A percentile compares a stretch with the other conserved stretches of the same genome.
Evolutionary conservation across 2,797 vertebrate genomes (phyloP).

Genomic region (Poliocrania exsul): DNA sequence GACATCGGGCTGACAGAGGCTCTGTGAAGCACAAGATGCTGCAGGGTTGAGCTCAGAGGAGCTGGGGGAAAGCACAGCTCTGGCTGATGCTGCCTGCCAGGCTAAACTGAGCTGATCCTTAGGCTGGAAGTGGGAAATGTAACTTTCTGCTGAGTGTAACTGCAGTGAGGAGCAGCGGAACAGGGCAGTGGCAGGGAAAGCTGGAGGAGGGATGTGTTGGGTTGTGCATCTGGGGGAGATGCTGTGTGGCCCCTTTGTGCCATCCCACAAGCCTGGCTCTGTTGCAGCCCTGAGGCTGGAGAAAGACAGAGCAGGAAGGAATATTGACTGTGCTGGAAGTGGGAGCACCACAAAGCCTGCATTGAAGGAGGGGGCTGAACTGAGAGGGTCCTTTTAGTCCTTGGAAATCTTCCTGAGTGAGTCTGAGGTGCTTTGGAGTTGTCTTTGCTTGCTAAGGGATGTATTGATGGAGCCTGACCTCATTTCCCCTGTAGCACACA

Average conservation of each 20-base stretch:
- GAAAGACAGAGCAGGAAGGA: background rate
- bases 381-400: background rate
- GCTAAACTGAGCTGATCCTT: background rate
- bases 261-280: constrained; percentile 22
- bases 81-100: background rate
- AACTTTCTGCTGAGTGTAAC: background rate
- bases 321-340: background rate
- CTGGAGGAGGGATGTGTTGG: background rate
- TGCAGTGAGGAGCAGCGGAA: background rate
- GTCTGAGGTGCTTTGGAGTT: background rate
- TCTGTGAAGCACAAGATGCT: background rate
- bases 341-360: background rate
- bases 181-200: background rate
- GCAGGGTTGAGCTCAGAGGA: background rate
- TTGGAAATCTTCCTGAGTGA: background rate
- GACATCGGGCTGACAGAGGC: rapidly evolving
- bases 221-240: background rate
- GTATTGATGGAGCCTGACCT: background rate
- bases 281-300: background rate
- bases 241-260: constrained; percentile 37
- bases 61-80: rapidly evolving
- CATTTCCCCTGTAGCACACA: background rate
- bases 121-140: background rate
- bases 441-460: background rate
- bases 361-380: background rate